phyloP scores from a whole-genome alignment of 2,797 vertebrate species.

The Atherinosoma microstoma region DNA sequence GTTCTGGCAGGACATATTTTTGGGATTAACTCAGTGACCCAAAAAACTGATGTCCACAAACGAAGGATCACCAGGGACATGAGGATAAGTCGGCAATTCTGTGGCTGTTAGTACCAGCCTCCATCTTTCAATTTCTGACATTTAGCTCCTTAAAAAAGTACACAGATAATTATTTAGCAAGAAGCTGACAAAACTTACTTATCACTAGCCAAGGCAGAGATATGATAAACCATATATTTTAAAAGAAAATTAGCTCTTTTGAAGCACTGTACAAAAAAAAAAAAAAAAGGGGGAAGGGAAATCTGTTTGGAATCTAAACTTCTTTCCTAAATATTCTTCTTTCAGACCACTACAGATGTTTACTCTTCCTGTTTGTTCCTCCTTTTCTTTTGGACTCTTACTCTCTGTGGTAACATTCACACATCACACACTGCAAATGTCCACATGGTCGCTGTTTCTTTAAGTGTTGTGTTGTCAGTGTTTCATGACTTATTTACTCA shows the following conservation, averaged over 20 bases:
- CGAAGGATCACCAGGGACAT: slow-evolving; percentile 73
- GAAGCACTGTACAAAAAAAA: not conserved
- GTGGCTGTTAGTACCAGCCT: slow-evolving; percentile 56
- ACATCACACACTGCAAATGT: slow-evolving; percentile 61
- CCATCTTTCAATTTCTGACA: slow-evolving; percentile 59
- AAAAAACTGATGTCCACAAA: slow-evolving; percentile 79
- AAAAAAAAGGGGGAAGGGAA: slow-evolving; percentile 33
- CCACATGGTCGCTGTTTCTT: slow-evolving; percentile 61
- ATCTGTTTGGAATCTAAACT: not conserved
- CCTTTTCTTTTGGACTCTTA: slow-evolving; percentile 18
- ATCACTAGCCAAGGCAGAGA: slow-evolving; percentile 32
- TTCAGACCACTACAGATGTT: slow-evolving; percentile 47
- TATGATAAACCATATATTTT: slow-evolving; percentile 40
- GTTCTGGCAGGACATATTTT: slow-evolving; percentile 83
- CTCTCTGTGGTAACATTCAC: slow-evolving; percentile 61
- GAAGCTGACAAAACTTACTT: slow-evolving; percentile 52
- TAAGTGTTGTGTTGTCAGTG: slow-evolving; percentile 71
- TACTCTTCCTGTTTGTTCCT: slow-evolving; percentile 10
- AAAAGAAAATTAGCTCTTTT: slow-evolving; percentile 10
- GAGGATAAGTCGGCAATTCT: slow-evolving; percentile 68
- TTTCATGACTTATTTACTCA: slow-evolving; percentile 84
- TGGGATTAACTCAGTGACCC: slow-evolving; percentile 85
- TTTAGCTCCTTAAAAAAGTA: slow-evolving; percentile 49
- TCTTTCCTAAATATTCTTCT: slow-evolving; percentile 29
- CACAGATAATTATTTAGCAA: slow-evolving; percentile 35